Evolutionary conservation across 2,113 vertebrate species (phyloP).

Genomic region (Dasyurus viverrinus): DNA sequence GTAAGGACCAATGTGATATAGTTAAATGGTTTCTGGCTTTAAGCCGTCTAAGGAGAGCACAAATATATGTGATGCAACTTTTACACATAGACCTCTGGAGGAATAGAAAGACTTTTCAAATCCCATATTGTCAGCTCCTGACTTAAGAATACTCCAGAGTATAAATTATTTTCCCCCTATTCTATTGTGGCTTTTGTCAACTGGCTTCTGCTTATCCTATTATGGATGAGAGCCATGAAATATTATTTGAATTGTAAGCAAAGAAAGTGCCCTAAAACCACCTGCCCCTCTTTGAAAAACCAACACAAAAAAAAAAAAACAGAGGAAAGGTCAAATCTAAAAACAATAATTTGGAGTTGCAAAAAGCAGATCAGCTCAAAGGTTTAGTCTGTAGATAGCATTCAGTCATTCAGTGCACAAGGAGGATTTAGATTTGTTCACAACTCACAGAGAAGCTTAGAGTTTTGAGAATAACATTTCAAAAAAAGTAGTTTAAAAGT

Average conservation of each 20-base stretch:
- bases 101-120: not conserved
- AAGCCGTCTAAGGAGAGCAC: not conserved
- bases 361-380: constrained; percentile 35
- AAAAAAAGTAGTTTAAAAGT: constrained; percentile 34
- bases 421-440: constrained; percentile 53
- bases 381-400: constrained; percentile 13
- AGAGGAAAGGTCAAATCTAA: constrained; percentile 30
- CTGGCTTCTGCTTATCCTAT: constrained; percentile 70
- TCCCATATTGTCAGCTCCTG: constrained; percentile 57
- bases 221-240: constrained; percentile 71
- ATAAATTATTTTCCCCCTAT: constrained; percentile 76
- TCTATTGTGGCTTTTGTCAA: constrained; percentile 64
- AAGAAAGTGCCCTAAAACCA: constrained; percentile 71
- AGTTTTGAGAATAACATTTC: constrained; percentile 48
- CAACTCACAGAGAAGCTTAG: constrained; percentile 23
- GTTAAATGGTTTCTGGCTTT: constrained; percentile 9
- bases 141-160: constrained; percentile 73
- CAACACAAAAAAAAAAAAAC: constrained; percentile 57
- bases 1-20: constrained; percentile 4
- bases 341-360: constrained; percentile 52
- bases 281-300: constrained; percentile 67
- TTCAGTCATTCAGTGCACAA: not conserved
- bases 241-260: constrained; percentile 73
- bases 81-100: constrained; percentile 35
- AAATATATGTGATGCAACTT: not conserved